Conservation (phyloP, 1,140 invertebrate species). For the Heliconius eleuchia region DNA sequence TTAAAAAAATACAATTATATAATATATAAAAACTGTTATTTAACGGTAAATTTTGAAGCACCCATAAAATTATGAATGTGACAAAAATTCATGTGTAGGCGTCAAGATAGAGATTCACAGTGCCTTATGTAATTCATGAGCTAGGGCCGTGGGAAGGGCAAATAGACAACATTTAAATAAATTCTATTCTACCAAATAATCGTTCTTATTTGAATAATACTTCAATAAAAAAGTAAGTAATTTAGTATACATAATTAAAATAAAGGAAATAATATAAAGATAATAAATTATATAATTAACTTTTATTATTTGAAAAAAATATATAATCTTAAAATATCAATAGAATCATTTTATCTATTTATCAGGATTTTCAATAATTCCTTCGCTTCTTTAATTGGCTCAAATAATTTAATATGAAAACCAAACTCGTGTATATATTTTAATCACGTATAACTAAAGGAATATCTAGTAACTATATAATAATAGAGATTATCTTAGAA, state of each 20-base stretch:
- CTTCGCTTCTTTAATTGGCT: no score
- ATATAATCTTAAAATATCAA: no score
- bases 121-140: constrained; percentile 28
- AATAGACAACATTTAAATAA: constrained; percentile 30
- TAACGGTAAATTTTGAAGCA: neutral
- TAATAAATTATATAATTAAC: neutral
- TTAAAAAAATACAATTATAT: neutral
- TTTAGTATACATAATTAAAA: neutral
- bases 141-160: constrained; percentile 37
- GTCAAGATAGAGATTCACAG: constrained; percentile 15
- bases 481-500: constrained; percentile 8
- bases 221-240: neutral
- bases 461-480: neutral
- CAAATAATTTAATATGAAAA: no score
- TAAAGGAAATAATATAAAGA: neutral
- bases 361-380: no score
- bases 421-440: no score
- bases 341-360: no score
- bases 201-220: neutral
- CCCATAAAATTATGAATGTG: neutral
- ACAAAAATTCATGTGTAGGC: constrained; percentile 3
- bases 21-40: neutral
- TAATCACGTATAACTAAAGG: neutral
- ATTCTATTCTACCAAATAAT: neutral
- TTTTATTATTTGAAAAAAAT: neutral